Evolutionary conservation across 92 coral and sea anemone genomes (phyloP).

Genomic region (Zoanthus sansibaricus): DNA sequence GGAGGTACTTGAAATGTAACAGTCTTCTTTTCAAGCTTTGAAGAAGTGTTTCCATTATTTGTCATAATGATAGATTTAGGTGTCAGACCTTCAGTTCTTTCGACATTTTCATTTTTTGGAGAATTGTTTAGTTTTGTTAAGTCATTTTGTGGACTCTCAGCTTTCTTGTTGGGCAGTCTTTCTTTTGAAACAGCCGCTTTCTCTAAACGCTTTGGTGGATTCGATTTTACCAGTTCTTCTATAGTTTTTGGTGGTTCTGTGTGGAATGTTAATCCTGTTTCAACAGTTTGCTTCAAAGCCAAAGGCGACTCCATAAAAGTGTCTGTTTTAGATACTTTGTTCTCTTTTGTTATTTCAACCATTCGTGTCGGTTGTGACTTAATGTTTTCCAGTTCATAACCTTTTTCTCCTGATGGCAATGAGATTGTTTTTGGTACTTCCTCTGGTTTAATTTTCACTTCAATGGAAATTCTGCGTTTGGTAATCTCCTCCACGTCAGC

Average conservation of each 20-base stretch:
- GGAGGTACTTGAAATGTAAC: conserved; percentile 48
- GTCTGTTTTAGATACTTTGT: conserved; percentile 1
- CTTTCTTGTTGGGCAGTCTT: conserved; percentile 3
- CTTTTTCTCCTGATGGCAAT: conserved; percentile 14
- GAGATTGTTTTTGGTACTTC: conserved; percentile 24
- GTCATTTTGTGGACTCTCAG: conserved; percentile 2
- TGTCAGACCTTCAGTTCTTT: conserved; percentile 34
- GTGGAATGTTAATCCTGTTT: conserved; percentile 11
- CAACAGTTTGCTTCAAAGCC: conserved; percentile 13
- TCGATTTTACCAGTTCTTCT: conserved; percentile 32
- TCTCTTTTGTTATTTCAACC: background rate
- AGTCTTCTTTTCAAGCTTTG: conserved; percentile 42
- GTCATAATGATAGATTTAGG: conserved; percentile 43
- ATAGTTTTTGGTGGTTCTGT: conserved; percentile 29
- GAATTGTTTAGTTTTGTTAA: conserved; percentile 25
- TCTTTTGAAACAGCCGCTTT: conserved; percentile 19
- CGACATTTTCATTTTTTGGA: conserved; percentile 28
- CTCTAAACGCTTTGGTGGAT: conserved; percentile 7
- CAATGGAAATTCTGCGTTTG: conserved; percentile 37
- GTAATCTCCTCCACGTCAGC: conserved; percentile 28
- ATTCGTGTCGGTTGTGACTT: background rate
- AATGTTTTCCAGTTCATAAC: background rate
- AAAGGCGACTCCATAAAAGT: background rate
- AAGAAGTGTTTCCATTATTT: conserved; percentile 18
- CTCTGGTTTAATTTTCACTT: conserved; percentile 30